These are phyloP conservation scores for Lamprologus lemairii DNA, from an alignment of 2,113 vertebrate genomes.

Conservation along the genomic window DNA sequence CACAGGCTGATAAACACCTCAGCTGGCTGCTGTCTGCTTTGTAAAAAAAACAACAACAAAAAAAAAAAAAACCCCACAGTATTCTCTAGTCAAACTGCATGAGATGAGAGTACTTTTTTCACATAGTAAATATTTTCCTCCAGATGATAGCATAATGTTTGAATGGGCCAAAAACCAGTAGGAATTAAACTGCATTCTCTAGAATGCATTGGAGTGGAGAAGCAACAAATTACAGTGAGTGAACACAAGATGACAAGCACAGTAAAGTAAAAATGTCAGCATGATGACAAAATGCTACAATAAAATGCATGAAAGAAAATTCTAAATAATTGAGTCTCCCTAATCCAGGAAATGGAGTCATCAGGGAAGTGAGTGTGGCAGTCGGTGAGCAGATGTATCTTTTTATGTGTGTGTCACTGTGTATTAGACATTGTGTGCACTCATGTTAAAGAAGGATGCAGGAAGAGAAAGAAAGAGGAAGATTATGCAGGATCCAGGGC, in stretches of 20 bases:
- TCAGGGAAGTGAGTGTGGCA: not conserved
- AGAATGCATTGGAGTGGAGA: not conserved
- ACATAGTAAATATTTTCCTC: not conserved
- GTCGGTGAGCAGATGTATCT: not conserved
- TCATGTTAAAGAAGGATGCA: not conserved
- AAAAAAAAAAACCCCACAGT: not conserved
- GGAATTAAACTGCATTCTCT: not conserved
- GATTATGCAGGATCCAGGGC: not conserved
- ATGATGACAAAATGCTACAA: not conserved
- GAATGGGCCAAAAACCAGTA: not conserved
- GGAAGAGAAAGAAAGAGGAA: not conserved
- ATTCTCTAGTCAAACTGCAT: not conserved
- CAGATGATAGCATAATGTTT: not conserved
- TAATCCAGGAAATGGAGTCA: slow-evolving; percentile 3
- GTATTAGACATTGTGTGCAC: too few species aligned
- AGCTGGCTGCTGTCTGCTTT: not conserved
- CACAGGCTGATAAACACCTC: not conserved
- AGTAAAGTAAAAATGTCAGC: not conserved
- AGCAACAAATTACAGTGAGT: not conserved
- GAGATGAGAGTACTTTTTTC: not conserved
- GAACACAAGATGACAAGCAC: not conserved
- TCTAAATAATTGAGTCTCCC: not conserved
- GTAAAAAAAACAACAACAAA: not conserved
- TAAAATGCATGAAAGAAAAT: not conserved
- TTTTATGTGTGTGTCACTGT: not conserved